A percentile compares a stretch with the other conserved stretches of the same genome.
phyloP scores from a whole-genome alignment of 2,888 invertebrate species.

The Pheosia gnoma region DNA sequence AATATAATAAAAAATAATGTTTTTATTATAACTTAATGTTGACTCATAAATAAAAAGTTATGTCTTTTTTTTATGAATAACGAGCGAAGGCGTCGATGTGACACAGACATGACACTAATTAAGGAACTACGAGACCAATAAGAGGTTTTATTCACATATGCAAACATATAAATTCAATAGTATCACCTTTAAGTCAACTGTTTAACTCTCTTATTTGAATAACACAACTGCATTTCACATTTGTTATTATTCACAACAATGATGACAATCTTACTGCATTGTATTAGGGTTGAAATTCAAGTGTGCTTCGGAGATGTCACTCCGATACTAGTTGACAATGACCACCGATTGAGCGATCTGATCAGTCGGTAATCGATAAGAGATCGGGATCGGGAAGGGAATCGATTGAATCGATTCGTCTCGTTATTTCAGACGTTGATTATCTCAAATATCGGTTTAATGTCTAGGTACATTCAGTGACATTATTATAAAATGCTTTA shows the following conservation, averaged over 20 bases:
- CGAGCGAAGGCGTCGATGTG: constrained; percentile 56
- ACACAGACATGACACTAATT: constrained; percentile 65
- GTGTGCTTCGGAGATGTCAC: constrained; percentile 50
- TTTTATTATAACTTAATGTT: background rate
- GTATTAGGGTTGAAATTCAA: constrained; percentile 41
- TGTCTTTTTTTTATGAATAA: constrained; percentile 39
- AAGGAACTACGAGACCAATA: constrained; percentile 46
- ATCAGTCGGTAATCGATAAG: constrained; percentile 60
- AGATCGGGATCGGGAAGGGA: constrained; percentile 54
- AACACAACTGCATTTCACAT: constrained; percentile 12
- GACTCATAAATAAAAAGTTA: constrained; percentile 16
- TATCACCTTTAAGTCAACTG: constrained; percentile 21
- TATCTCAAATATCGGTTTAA: constrained; percentile 32
- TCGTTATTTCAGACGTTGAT: constrained; percentile 64
- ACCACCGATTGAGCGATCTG: constrained; percentile 70
- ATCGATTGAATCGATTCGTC: constrained; percentile 56
- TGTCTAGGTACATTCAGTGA: background rate
- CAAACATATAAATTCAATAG: constrained; percentile 21
- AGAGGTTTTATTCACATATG: constrained; percentile 32
- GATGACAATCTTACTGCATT: constrained; percentile 16
- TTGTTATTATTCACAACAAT: constrained; percentile 13
- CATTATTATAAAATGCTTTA: constrained; percentile 1
- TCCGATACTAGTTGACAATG: constrained; percentile 62
- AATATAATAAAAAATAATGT: too few relatives aligned
- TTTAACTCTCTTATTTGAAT: constrained; percentile 33